phyloP scores from a whole-genome alignment of 1,140 invertebrate species.

The Ladona fulva region DNA sequence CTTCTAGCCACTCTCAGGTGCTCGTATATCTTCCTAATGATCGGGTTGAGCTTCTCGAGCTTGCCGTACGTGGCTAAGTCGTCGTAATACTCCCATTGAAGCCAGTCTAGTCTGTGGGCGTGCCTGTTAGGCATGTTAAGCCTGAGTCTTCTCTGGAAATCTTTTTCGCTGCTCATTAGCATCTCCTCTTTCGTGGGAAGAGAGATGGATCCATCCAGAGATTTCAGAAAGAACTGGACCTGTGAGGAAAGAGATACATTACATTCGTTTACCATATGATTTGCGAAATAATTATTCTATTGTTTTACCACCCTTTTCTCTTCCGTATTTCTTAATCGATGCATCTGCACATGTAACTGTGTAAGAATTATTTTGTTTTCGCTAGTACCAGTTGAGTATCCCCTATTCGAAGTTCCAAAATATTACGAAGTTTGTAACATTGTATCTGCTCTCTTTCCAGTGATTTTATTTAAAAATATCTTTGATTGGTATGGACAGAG shows the following conservation, averaged over 20 bases:
- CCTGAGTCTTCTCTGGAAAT: neutral
- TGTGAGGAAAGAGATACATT: neutral
- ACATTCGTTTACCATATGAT: too few relatives aligned
- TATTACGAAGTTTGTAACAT: too few relatives aligned
- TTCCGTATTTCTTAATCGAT: too few relatives aligned
- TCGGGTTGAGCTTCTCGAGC: neutral
- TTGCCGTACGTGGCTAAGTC: neutral
- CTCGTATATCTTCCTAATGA: neutral
- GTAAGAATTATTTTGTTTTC: too few relatives aligned
- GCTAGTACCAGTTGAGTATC: too few relatives aligned
- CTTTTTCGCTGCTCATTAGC: neutral
- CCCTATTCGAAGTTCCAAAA: too few relatives aligned
- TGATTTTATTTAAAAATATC: too few relatives aligned
- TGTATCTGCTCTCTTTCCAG: too few relatives aligned
- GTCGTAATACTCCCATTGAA: neutral
- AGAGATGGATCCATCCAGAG: neutral
- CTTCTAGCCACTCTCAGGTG: neutral
- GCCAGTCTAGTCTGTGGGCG: neutral
- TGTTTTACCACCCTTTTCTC: too few relatives aligned
- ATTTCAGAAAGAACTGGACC: neutral
- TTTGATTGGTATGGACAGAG: too few relatives aligned
- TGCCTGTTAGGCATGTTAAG: neutral
- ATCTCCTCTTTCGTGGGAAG: neutral
- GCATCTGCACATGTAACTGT: too few relatives aligned
- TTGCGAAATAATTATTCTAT: too few relatives aligned